A percentile compares a stretch with the other conserved stretches of the same genome.
Conservation (phyloP, 2,113 vertebrate genomes). For the Phalacrocorax carbo region DNA sequence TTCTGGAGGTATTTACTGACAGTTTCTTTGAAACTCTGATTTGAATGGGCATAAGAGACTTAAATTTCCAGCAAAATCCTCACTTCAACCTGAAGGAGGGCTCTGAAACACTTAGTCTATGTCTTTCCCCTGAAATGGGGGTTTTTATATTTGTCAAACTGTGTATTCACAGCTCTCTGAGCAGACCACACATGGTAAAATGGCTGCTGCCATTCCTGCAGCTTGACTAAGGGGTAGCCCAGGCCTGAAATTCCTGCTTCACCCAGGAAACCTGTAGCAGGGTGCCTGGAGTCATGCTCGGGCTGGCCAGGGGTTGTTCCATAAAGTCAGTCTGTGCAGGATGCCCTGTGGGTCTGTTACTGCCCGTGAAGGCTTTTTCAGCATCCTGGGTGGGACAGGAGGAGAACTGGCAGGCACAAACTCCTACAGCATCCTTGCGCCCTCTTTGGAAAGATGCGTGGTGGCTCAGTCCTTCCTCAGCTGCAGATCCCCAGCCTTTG, state of each 20-base stretch:
- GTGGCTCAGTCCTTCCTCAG: rapidly evolving
- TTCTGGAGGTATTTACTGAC: background rate
- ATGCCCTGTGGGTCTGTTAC: background rate
- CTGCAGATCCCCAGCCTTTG: background rate
- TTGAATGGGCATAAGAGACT: background rate
- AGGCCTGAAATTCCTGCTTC: background rate
- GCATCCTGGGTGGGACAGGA: background rate
- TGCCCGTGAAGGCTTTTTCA: background rate
- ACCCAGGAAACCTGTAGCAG: background rate
- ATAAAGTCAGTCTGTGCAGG: rapidly evolving
- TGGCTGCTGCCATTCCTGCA: background rate
- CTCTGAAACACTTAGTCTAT: background rate
- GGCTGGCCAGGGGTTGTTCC: background rate
- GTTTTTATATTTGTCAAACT: background rate
- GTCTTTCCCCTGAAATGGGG: background rate
- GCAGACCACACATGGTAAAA: background rate
- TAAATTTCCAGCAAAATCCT: background rate
- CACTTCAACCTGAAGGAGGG: background rate
- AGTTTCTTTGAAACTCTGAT: background rate
- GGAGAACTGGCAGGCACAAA: background rate
- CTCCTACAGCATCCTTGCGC: rapidly evolving
- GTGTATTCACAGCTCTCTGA: background rate
- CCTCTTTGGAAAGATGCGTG: too few species aligned
- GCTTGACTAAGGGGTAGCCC: background rate
- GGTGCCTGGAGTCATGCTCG: rapidly evolving